Base-by-base conservation (phyloP, 2,888 invertebrate genomes). In the Catocala sponsa region DNA sequence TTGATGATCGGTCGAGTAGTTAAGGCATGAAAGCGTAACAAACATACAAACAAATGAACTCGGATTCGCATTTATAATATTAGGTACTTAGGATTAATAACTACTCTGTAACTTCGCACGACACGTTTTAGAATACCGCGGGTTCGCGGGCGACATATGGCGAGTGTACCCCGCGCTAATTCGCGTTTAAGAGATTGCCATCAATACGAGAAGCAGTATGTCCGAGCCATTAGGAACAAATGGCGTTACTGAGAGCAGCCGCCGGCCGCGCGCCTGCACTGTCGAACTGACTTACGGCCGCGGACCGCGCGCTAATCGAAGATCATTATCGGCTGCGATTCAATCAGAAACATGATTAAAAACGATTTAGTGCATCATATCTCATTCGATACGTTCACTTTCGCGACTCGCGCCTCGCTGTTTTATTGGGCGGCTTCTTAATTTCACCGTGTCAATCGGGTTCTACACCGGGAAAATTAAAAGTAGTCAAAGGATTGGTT, bases 201-300 rank as follows among this genome's bases (percentile, higher is more conserved):
- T 92, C 91, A 85, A 86, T 84, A 78, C 81, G 79, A 76, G 62
- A 64, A 66, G 80, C 79, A 82, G 85, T 85, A 83, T 85, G 88
- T 87, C 86, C 90, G 86, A 89, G 91, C 90, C 91, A 92, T 92
- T 92, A 91, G 79, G 83, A 80, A 89, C 93, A 92, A 92, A 91
- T 91, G 92, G 89, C 85, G 89, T 84, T 87, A 88, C 88, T 89
- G 82, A 86, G 81, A 53, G 49, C 10, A 41, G 47, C 35, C 10
- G 48, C 48, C 46, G 51, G 41, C 12, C 44, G 12, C 4, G 10
- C 50, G 9, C 50, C 13, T 72, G 41, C 49, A 33, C 46, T 13
- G 13, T 25, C 59, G 55, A 58, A 66, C 60, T 70, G 64, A 74
- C 67, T 73, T 75, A 78, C 58, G 70, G 59, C 63, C 68, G 62